Conservation (phyloP, 2,888 invertebrate species). For the Catonia carolina region DNA sequence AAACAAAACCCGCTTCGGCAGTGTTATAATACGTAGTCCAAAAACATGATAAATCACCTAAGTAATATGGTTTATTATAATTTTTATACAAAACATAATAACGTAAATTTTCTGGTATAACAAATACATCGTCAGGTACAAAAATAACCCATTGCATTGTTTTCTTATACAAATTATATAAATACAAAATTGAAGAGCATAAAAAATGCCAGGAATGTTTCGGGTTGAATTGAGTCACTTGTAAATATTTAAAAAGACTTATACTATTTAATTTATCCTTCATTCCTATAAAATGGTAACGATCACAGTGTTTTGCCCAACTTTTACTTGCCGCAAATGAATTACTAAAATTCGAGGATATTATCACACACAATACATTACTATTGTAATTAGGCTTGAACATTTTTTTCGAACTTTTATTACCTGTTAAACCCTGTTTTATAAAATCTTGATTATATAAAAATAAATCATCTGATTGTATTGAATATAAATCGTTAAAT, state of each 20-base stretch:
- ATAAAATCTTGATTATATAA: too few relatives aligned
- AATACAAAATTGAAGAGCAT: conserved; percentile 42
- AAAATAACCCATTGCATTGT: conserved; percentile 49
- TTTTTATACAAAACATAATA: conserved; percentile 43
- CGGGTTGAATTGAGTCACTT: conserved; percentile 37
- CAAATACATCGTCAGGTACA: conserved; percentile 50
- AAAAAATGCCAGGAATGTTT: conserved; percentile 45
- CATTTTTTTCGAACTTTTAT: not conserved
- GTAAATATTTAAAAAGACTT: conserved; percentile 31
- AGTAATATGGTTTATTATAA: conserved; percentile 45
- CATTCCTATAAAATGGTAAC: conserved; percentile 39
- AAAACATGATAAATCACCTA: conserved; percentile 49
- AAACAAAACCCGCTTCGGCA: conserved; percentile 50
- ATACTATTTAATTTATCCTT: conserved; percentile 32
- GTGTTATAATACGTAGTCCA: conserved; percentile 51
- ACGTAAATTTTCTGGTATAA: conserved; percentile 51
- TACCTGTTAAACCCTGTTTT: too few relatives aligned
- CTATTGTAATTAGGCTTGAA: conserved; percentile 35
- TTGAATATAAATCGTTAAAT: not conserved
- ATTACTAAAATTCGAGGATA: conserved; percentile 43
- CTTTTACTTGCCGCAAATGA: conserved; percentile 42
- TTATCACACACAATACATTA: conserved; percentile 45
- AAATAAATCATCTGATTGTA: too few relatives aligned
- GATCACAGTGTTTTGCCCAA: conserved; percentile 44
- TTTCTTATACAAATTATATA: conserved; percentile 38